Percentiles rank a stretch among this genome's conserved stretches.
Conservation (phyloP, 2,113 vertebrate species). For the Chloroceryle aenea region DNA sequence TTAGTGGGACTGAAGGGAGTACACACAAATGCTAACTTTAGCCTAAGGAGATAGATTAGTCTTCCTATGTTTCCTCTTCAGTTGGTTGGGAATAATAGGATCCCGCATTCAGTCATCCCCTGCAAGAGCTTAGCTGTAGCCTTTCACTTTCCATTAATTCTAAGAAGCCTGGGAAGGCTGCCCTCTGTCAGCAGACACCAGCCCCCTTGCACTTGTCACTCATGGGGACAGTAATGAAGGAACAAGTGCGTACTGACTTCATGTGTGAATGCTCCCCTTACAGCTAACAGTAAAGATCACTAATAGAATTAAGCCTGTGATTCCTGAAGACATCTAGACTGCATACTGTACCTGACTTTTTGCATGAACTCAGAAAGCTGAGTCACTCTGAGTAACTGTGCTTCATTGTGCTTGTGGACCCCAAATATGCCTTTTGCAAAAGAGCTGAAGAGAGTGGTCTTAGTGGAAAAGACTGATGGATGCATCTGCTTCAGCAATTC, state of each 20-base stretch:
- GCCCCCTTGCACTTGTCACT: background rate
- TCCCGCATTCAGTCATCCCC: background rate
- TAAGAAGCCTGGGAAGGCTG: background rate
- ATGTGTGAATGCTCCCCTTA: background rate
- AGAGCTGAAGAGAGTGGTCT: background rate
- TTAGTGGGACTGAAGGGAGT: background rate
- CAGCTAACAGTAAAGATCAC: background rate
- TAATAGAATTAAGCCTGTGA: background rate
- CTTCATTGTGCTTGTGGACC: background rate
- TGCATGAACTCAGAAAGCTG: background rate
- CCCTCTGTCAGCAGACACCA: background rate
- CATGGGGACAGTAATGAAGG: accelerated
- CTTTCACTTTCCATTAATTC: background rate
- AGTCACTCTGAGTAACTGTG: background rate
- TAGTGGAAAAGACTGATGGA: background rate
- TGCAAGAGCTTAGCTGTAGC: background rate
- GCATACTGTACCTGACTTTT: background rate
- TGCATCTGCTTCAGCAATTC: background rate
- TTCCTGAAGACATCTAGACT: background rate
- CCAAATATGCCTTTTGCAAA: background rate
- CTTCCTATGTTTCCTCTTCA: constrained; percentile 16
- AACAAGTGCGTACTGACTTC: background rate
- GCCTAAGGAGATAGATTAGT: constrained; percentile 2
- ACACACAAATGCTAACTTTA: constrained; percentile 36
- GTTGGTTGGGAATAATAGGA: background rate